Evolutionary conservation across 23 tunicate species (phyloP).

Genomic region (Ciona savignyi): DNA sequence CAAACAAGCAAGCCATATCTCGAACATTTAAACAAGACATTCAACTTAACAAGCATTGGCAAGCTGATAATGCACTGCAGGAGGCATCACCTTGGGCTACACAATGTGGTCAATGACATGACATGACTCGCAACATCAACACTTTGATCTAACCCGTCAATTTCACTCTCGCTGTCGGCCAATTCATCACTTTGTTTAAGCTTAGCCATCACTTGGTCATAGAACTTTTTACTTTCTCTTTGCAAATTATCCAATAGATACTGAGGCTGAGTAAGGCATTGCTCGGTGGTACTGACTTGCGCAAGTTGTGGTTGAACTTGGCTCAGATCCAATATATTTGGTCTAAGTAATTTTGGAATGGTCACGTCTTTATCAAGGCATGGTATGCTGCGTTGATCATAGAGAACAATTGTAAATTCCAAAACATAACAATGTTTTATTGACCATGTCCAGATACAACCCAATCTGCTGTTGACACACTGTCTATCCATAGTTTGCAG

Average conservation of each 20-base stretch:
- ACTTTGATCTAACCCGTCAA: constrained; percentile 1
- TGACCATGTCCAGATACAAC: too few relatives aligned
- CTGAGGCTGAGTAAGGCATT: background rate
- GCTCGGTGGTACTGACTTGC: background rate
- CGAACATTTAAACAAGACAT: too few relatives aligned
- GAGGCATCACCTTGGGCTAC: too few relatives aligned
- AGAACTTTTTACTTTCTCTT: constrained; percentile 16
- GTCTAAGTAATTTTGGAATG: background rate
- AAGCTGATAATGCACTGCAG: too few relatives aligned
- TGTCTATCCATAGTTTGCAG: too few relatives aligned
- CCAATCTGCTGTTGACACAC: too few relatives aligned
- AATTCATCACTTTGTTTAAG: background rate
- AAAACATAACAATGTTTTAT: too few relatives aligned
- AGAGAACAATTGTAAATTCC: too few relatives aligned
- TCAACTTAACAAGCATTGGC: too few relatives aligned
- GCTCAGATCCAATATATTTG: background rate
- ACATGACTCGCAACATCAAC: background rate
- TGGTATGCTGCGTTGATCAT: too few relatives aligned
- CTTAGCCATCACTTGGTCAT: constrained; percentile 4
- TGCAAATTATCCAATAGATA: background rate
- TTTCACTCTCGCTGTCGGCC: background rate
- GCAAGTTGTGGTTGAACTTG: background rate
- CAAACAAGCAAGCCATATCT: too few relatives aligned
- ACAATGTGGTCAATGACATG: too few relatives aligned
- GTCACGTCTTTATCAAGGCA: background rate